A percentile compares a stretch with the other conserved stretches of the same genome.
Conservation (phyloP, 2,797 vertebrate genomes). For the Orientallactaga sibirica region DNA sequence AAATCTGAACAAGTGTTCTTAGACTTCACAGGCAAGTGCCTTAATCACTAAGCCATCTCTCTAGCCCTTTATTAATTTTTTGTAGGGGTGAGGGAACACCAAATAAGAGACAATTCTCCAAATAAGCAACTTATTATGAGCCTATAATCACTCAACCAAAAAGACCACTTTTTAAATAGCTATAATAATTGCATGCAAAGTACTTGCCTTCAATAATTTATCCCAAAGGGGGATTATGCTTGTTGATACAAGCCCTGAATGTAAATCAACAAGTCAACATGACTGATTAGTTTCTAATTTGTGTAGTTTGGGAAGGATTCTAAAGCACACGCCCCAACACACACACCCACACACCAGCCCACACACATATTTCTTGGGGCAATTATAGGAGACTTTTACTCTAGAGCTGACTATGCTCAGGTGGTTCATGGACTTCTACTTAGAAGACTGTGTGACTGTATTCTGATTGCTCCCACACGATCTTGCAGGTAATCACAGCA, state of each 20-base stretch:
- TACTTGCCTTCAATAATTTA: slow-evolving; percentile 85
- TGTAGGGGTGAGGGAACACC: rapidly evolving
- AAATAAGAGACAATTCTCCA: slow-evolving; percentile 22
- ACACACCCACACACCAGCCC: too few relatives aligned
- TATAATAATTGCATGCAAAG: slow-evolving; percentile 85
- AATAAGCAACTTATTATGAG: slow-evolving; percentile 49
- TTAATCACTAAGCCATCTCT: too few relatives aligned
- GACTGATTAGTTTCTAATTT: slow-evolving; percentile 53
- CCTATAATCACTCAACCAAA: slow-evolving; percentile 67
- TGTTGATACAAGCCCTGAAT: slow-evolving; percentile 51
- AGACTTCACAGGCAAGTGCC: too few relatives aligned
- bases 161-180: slow-evolving; percentile 80
- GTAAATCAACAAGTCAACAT: slow-evolving; percentile 58
- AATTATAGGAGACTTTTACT: neutral
- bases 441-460: neutral
- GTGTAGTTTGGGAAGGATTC: slow-evolving; percentile 43
- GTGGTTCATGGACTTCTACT: neutral
- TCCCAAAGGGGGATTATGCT: slow-evolving; percentile 75
- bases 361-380: neutral
- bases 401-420: neutral
- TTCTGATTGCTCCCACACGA: neutral
- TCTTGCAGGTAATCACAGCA: neutral
- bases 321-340: neutral
- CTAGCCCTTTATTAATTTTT: neutral
- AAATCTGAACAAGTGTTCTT: too few relatives aligned